Evolutionary conservation across 2,797 vertebrate genomes (phyloP).

Genomic region (Sparus aurata): DNA sequence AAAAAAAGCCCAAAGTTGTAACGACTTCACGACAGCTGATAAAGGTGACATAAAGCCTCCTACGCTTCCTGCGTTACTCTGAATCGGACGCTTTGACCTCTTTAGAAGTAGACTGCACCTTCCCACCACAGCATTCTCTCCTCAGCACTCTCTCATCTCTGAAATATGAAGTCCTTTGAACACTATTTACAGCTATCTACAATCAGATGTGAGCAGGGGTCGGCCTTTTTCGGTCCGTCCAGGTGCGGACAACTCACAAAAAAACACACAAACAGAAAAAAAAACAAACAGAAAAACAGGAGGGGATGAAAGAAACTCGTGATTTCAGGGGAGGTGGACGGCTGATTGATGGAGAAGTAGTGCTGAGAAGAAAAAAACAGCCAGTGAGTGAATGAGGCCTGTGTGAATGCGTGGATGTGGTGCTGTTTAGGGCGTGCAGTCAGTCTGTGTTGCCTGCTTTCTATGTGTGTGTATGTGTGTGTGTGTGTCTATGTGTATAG

Average conservation of each 20-base stretch:
- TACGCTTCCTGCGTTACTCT: conserved; percentile 7
- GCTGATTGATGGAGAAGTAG: conserved; percentile 32
- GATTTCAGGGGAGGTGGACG: background rate
- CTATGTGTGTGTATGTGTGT: conserved; percentile 23
- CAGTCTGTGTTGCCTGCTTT: conserved; percentile 44
- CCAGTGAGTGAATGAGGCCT: conserved; percentile 36
- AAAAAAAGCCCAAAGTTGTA: conserved; percentile 12
- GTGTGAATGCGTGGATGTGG: conserved; percentile 14
- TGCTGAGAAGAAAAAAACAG: conserved; percentile 21
- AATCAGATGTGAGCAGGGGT: conserved; percentile 55
- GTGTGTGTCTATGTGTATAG: conserved; percentile 23
- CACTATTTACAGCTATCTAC: conserved; percentile 80
- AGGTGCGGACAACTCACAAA: conserved; percentile 44
- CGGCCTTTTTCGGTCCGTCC: conserved; percentile 47
- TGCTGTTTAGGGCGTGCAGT: conserved; percentile 35
- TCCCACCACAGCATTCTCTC: conserved; percentile 40
- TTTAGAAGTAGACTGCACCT: conserved; percentile 6
- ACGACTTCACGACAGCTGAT: conserved; percentile 9
- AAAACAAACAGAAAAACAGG: background rate
- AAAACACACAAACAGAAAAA: conserved; percentile 3
- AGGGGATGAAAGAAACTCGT: conserved; percentile 20
- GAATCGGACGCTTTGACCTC: conserved; percentile 29
- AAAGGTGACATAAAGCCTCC: conserved; percentile 6
- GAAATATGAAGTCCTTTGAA: conserved; percentile 64
- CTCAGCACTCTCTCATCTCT: conserved; percentile 42